Conservation (phyloP, 2,113 vertebrate species). For the Archilochus colubris region DNA sequence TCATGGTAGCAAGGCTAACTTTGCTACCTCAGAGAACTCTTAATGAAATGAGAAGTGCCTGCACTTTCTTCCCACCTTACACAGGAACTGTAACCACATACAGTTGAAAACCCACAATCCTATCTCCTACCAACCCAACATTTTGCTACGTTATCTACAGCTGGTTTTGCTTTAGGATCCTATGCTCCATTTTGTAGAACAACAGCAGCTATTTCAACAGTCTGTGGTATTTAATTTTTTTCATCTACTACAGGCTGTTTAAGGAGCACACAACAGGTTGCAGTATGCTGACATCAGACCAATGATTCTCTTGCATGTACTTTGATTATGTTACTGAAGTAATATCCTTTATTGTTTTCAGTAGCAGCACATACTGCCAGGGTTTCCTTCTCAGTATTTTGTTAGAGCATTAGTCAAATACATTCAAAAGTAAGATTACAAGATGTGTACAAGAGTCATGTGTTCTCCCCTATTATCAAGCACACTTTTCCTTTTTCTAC, state of each 20-base stretch:
- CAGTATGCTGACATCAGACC: neutral
- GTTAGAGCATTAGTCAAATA: neutral
- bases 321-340: neutral
- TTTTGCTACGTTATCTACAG: neutral
- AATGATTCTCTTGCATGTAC: neutral
- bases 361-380: neutral
- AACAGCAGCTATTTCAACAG: neutral
- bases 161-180: neutral
- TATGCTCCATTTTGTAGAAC: neutral
- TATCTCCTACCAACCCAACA: neutral
- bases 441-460: accelerated
- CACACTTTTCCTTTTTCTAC: neutral
- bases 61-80: neutral
- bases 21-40: neutral
- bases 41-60: accelerated
- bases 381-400: neutral
- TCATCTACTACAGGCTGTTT: neutral
- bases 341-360: neutral
- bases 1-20: neutral
- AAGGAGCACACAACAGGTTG: neutral
- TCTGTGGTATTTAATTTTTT: neutral
- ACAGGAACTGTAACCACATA: neutral
- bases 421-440: neutral
- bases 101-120: too few relatives aligned
- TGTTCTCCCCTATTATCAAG: neutral